Base-by-base conservation (phyloP, 2,797 vertebrate species). In the Myoxocephalus aenaeus region DNA sequence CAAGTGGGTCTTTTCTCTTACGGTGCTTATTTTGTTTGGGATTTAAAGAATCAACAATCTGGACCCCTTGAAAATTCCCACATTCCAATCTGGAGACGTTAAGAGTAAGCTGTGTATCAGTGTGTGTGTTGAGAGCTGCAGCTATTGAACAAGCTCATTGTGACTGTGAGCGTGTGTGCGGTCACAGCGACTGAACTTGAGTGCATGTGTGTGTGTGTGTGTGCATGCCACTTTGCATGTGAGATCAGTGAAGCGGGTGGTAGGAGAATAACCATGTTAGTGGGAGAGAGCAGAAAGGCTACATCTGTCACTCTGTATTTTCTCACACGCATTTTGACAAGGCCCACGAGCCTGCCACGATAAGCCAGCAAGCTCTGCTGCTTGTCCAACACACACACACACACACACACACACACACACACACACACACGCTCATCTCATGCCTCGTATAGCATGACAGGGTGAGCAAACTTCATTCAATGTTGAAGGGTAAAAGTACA, bases 241-340 rank as follows among this genome's bases (percentile, higher is more conserved):
- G 32, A 29, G 90, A 89, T 86, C 84, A 80, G 29, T 90, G 90
- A 90, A 91, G 81, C 87, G 32, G 85, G 92, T 92, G 90, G 93
- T 89, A 83, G 87, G 94, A 94, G 91, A 76, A 89, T 93, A 96
- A 95, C 93, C 93, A 94, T 93, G 94, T 96, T 92, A 95, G 92
- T 90, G 92, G 94, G 90, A 78, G 92, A 86, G 85, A 94, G 92
- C 91, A 93, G 94, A 96, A 94, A 92, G 94, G 87, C 92, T 93
- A 91, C 95, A 95, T 96, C 94, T 96, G 95, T 93, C 90, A 92
- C 95, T 95, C 94, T 92, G 94, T 67, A 92, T 94, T 92, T 93
- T 88, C 87, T 90, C 84, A 86, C 80, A 83, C 61, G 15, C 66
- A 72, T 88, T 87, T 87, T 93, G 93, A 94, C 89, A 87, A 87